phyloP scores from a whole-genome alignment of 1,140 invertebrate genomes.

The Heliothis subflexa region DNA sequence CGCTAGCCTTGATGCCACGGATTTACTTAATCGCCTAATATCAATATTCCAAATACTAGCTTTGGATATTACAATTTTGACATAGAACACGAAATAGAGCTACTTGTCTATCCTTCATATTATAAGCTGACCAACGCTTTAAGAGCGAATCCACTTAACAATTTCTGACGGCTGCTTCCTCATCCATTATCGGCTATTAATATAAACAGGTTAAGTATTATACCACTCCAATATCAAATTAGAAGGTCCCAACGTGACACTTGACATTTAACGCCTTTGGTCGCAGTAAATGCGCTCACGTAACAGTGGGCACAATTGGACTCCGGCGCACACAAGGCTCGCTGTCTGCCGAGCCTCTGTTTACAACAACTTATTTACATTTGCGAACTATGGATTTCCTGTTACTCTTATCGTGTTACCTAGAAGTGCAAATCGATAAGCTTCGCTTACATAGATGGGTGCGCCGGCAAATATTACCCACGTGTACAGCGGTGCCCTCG shows the following conservation, averaged over 20 bases:
- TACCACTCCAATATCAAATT: neutral
- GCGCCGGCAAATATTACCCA: constrained; percentile 19
- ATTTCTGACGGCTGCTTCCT: neutral
- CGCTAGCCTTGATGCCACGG: neutral
- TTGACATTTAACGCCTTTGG: constrained; percentile 21
- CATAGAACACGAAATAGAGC: too few species aligned
- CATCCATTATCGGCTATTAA: neutral
- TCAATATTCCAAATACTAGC: too few species aligned
- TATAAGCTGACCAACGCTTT: neutral
- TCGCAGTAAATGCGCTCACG: neutral
- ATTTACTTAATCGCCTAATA: neutral
- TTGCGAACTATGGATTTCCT: constrained; percentile 21
- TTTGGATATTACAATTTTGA: too few species aligned
- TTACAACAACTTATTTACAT: constrained; percentile 29
- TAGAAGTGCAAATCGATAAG: constrained; percentile 21
- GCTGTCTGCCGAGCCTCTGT: constrained; percentile 35
- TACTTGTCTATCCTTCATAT: neutral
- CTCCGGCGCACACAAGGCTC: constrained; percentile 24
- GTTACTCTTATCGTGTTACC: constrained; percentile 35
- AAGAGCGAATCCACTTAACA: neutral
- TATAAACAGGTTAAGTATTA: neutral
- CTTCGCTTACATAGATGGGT: constrained; percentile 25
- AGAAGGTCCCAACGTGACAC: neutral
- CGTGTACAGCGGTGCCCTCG: constrained; percentile 27
- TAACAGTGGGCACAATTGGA: neutral